Evolutionary conservation across 1,140 invertebrate species (phyloP), one percentile per base, ranked within the genome.

Genomic region (Drosophila rufa): DNA sequence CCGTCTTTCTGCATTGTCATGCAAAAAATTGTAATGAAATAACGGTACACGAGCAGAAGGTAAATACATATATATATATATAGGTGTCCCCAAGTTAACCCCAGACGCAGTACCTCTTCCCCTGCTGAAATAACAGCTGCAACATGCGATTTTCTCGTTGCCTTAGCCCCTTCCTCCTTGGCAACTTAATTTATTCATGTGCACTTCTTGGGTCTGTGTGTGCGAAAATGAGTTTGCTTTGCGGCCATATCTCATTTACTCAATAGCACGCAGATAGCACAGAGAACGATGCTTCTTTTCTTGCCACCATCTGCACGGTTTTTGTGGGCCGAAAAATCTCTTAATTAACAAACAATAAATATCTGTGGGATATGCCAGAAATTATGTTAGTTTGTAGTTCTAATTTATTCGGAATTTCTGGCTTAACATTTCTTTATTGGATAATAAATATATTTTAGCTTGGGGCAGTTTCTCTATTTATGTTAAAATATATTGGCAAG

Each of bases 11-110:
- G 83, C 83, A 87, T 87, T 87, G 83, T 87, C 83, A 87, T 87
- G 84, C 83, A 83, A 87, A 55, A 89, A 77, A 77, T 89, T 78
- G 80, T 89, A 87, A 87, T 87, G 83, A 89, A 87, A 89, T 87
- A 87, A 89, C 83, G 84, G 83, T 58, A 84, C 68, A 66, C 56
- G 46, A 73, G 51, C 47, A 33, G 47, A 27, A 51, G 60, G 66
- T 53, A 68, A 30, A 45, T 45, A 55, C 38, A 22, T 22, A 22
- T 22, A 22, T 22, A 22, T 22, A 55, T 2, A 27, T 17, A 53
- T 69, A 67, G 62, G 40, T 70, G 67, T 55, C 67, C 67, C 64
- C 67, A 55, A 46, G 42, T 11, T n/a, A 30, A 40, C 17, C 15
- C 57, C 15, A 8, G 5, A 3, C 36, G 0, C 6, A 6, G 4